phyloP scores from a whole-genome alignment of 2,113 vertebrate genomes.

The Isichthys henryi region DNA sequence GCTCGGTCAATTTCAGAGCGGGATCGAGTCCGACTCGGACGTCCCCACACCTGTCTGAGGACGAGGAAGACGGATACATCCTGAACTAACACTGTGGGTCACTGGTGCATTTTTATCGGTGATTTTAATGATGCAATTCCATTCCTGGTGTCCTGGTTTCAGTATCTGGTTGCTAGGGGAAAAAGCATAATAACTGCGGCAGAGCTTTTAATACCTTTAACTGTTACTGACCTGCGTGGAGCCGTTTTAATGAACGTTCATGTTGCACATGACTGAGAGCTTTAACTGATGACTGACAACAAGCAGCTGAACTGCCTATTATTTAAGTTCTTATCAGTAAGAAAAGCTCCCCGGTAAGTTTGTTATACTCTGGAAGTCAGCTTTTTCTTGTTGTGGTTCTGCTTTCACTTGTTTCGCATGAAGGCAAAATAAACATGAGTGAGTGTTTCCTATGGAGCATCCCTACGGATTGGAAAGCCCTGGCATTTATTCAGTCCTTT shows the following conservation, averaged over 20 bases:
- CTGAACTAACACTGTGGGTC: slow-evolving; percentile 47
- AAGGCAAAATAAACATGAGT: background rate
- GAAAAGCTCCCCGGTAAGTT: background rate
- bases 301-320: background rate
- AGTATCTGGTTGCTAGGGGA: background rate
- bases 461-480: background rate
- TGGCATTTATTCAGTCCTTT: background rate
- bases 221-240: background rate
- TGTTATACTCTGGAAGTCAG: background rate
- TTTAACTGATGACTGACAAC: background rate
- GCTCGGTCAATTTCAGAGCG: slow-evolving; percentile 87
- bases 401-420: background rate
- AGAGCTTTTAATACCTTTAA: background rate
- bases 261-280: background rate
- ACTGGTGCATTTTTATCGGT: background rate
- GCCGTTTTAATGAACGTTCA: background rate
- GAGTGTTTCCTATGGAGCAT: background rate
- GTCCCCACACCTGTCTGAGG: slow-evolving; percentile 69
- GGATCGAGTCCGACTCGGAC: slow-evolving; percentile 72
- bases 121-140: background rate
- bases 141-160: background rate
- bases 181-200: background rate
- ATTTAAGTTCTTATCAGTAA: background rate
- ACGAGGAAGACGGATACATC: slow-evolving; percentile 73
- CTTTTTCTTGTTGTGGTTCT: background rate